Conservation (phyloP, 2,113 vertebrate species). For the Lophius piscatorius region DNA sequence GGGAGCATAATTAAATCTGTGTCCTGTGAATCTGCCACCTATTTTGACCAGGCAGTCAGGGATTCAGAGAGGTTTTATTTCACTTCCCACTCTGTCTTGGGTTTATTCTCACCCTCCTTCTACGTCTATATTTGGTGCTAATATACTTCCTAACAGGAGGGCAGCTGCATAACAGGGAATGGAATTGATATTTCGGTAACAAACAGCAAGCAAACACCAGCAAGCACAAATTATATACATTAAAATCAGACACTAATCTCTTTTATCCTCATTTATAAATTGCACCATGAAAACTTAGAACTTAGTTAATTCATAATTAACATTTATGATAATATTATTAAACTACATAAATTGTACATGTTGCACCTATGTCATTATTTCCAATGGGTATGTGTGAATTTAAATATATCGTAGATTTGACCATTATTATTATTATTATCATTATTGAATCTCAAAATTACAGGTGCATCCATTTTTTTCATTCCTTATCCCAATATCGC, state of each 20-base stretch:
- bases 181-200: neutral
- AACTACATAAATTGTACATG: too few species aligned
- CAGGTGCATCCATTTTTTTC: neutral
- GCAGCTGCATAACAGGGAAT: conserved; percentile 2
- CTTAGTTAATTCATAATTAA: too few species aligned
- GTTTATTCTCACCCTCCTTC: conserved; percentile 48
- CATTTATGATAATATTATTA: too few species aligned
- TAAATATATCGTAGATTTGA: too few species aligned
- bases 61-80: conserved; percentile 47
- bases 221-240: conserved; percentile 13
- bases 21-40: conserved; percentile 83
- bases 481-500: conserved; percentile 26
- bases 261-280: neutral
- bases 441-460: conserved; percentile 5
- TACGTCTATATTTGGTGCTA: conserved; percentile 28
- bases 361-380: neutral
- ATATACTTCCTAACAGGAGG: conserved; percentile 26
- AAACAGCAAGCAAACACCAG: neutral
- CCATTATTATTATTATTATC: too few species aligned
- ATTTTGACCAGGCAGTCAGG: conserved; percentile 81
- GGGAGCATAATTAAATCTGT: conserved; percentile 92
- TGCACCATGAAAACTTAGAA: neutral
- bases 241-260: conserved; percentile 8
- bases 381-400: neutral
- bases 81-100: conserved; percentile 43